These are phyloP conservation scores for Phrynosoma blainvillii DNA, from an alignment of 2,113 vertebrate species.

Conservation along the genomic window DNA sequence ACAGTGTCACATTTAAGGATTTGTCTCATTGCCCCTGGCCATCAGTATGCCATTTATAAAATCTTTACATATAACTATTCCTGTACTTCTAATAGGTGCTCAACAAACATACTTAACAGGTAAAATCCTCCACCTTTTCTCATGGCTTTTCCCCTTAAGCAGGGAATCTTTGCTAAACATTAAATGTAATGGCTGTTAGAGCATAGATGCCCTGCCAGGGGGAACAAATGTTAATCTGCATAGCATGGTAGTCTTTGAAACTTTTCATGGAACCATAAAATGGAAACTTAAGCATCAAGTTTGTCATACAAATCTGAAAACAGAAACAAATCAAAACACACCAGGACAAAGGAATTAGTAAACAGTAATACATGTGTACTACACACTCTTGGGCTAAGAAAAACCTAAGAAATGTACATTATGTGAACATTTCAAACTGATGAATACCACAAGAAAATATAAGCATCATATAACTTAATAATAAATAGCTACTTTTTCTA, in stretches of 20 bases:
- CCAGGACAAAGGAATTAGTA: neutral
- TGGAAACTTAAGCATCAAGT: neutral
- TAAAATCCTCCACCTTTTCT: neutral
- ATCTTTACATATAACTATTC: neutral
- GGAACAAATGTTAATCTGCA: neutral
- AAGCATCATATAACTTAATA: neutral
- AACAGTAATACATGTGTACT: neutral
- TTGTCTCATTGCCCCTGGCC: too few relatives aligned
- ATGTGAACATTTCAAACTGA: neutral
- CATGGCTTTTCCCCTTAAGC: neutral
- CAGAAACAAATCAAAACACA: neutral
- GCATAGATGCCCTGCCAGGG: too few relatives aligned
- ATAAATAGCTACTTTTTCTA: neutral
- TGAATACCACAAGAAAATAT: neutral
- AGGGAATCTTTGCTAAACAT: neutral
- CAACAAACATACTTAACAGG: neutral
- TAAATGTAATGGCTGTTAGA: neutral
- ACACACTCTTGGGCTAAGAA: slow-evolving; percentile 61
- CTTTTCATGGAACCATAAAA: neutral
- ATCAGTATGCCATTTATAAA: neutral
- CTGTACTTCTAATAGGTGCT: neutral
- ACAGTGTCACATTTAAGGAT: neutral
- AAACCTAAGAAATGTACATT: neutral
- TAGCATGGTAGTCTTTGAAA: neutral
- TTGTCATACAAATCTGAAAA: neutral